Evolutionary conservation across 1,140 invertebrate genomes (phyloP).

Genomic region (Meloidogyne floridensis): DNA sequence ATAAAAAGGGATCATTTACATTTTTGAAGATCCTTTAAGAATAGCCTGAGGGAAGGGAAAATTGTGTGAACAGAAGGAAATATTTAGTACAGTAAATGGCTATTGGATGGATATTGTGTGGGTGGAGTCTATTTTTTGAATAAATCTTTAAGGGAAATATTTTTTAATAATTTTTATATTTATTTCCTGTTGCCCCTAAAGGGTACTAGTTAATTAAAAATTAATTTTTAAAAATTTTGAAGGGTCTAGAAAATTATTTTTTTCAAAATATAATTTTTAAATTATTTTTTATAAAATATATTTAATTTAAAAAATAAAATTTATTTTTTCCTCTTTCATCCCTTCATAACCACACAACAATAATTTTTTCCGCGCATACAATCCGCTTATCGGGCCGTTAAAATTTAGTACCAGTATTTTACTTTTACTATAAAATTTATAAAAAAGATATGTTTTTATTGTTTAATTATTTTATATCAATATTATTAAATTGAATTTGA

Average conservation of each 20-base stretch:
- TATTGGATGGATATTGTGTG: background rate
- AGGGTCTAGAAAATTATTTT: too few species aligned
- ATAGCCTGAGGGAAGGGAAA: conserved; percentile 6
- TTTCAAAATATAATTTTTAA: too few species aligned
- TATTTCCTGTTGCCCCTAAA: background rate
- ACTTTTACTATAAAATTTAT: too few species aligned
- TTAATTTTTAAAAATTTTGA: too few species aligned
- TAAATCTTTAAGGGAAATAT: background rate
- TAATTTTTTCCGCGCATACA: background rate
- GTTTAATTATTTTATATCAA: too few species aligned
- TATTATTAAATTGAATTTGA: too few species aligned
- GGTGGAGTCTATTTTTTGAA: background rate
- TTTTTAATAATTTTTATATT: background rate
- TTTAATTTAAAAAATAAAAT: background rate
- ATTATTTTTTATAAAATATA: background rate
- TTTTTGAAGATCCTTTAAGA: conserved; percentile 1
- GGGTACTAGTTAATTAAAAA: too few species aligned
- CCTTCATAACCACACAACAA: background rate
- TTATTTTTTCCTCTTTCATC: background rate
- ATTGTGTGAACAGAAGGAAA: background rate
- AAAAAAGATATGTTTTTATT: too few species aligned
- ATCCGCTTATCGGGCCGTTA: conserved; percentile 2
- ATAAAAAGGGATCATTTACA: background rate
- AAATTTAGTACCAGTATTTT: background rate
- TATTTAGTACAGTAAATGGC: background rate